Base-by-base conservation (phyloP, 2,797 vertebrate species). In the Amphiprion clarkii region DNA sequence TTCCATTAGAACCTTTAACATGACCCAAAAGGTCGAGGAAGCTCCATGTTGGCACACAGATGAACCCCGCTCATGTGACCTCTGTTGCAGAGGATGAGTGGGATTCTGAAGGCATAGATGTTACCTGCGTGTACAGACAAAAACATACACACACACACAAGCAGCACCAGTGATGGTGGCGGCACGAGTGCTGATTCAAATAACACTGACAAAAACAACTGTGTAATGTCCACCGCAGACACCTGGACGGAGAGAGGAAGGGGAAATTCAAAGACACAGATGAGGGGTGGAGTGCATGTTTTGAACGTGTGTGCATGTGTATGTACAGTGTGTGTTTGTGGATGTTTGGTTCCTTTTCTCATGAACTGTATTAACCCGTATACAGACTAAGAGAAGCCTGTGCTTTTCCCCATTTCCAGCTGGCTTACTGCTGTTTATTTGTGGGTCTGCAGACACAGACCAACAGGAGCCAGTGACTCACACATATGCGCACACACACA, bases 391-490 rank as follows among this genome's bases (percentile, higher is more conserved):
- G 82, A 89, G 84, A 91, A 86, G 77, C 85, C 83, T 90, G 89
- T 88, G 85, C 87, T 87, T 89, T 90, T 90, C 85, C 86, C 83
- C 82, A 84, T 89, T 91, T 94, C 93, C 95, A 94, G 91, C 92
- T 92, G 92, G 90, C 89, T 93, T 92, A 91, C 86, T 93, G 93
- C 76, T 92, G 92, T 93, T 93, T 93, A 92, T 92, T 91, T 91
- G 93, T 91, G 87, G 87, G 87, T 90, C 84, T 89, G 87, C 66
- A 90, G 90, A 93, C 86, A 84, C 90, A 94, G 93, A 95, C 95
- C 90, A 92, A 94, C 88, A 91, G 93, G 93, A 94, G 93, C 93
- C 94, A 93, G 88, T 89, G 88, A 93, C 89, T 87, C 60, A 65
- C 54, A 66, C 44, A 74, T 23, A 23, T 2, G 1, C 23, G 23